Percentiles rank a stretch among this genome's conserved stretches.
Evolutionary conservation across 2,888 invertebrate species (phyloP).

Genomic region (Aphidius colemani): DNA sequence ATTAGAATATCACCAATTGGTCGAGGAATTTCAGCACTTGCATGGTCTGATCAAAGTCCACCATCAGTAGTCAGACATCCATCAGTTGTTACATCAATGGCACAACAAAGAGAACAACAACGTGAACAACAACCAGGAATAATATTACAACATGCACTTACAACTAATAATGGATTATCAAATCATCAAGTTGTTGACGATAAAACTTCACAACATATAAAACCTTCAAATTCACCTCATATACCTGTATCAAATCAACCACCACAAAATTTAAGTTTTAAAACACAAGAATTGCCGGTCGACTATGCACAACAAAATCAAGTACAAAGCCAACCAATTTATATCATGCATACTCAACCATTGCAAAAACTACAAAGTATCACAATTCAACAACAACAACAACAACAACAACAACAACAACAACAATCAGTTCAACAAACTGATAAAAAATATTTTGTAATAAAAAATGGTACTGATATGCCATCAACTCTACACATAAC

Average conservation of each 20-base stretch:
- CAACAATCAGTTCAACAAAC: slow-evolving; percentile 42
- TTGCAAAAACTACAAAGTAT: slow-evolving; percentile 50
- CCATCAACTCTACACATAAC: slow-evolving; percentile 49
- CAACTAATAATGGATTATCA: slow-evolving; percentile 53
- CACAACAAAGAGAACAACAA: slow-evolving; percentile 51
- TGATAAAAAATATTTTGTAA: slow-evolving; percentile 69
- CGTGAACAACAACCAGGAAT: slow-evolving; percentile 53
- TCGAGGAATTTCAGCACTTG: slow-evolving; percentile 44
- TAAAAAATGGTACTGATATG: slow-evolving; percentile 63
- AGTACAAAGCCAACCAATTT: slow-evolving; percentile 28
- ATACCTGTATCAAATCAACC: slow-evolving; percentile 42
- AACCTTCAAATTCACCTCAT: slow-evolving; percentile 51
- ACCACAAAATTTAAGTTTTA: slow-evolving; percentile 49
- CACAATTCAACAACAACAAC: slow-evolving; percentile 20
- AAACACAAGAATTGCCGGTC: slow-evolving; percentile 51
- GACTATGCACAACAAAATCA: slow-evolving; percentile 48
- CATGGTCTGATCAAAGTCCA: slow-evolving; percentile 55
- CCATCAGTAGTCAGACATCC: slow-evolving; percentile 48
- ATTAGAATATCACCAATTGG: slow-evolving; percentile 80
- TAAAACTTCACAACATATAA: slow-evolving; percentile 46
- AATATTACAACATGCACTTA: slow-evolving; percentile 61
- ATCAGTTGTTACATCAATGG: slow-evolving; percentile 55
- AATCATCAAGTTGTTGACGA: slow-evolving; percentile 49
- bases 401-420: slow-evolving; percentile 38
- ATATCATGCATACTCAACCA: slow-evolving; percentile 28